Evolutionary conservation across 2,797 vertebrate species (phyloP), one percentile per base, ranked within the genome.

Genomic region (Sebastes steindachneri): DNA sequence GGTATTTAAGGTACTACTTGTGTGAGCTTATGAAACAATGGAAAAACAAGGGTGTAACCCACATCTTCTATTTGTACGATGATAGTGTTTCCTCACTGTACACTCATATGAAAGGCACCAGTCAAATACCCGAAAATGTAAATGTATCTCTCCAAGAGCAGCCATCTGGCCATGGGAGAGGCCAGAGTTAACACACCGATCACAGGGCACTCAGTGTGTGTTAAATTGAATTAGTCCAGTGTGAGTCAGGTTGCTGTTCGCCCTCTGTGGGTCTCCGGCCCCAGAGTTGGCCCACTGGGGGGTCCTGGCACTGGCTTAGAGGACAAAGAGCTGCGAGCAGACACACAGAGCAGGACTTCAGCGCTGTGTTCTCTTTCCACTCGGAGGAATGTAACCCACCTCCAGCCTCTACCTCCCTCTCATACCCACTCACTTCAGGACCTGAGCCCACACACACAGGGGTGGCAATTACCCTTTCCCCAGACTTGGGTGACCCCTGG

Each of bases 401-500:
- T 85, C 81, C 84, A 78, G 71, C 70, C 80, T 25, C 72, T 21
- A 57, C 84, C 77, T 68, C 58, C 65, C 82, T 67, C 69, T 82
- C 58, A 48, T 64, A 54, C 29, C 63, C 76, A 62, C 88, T 86
- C 87, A 75, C 85, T 75, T 72, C 69, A 88, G 89, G 84, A 88
- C 91, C 89, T 76, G 75, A 86, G 93, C 91, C 94, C 91, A 93
- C 94, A 94, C 94, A 94, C 92, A 93, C 86, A 78, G 80, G 86
- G 90, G 85, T 75, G 86, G 87, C 87, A 93, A 92, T 93, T 93
- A 93, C 84, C 89, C 86, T 84, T 85, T 87, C 80, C 85, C 81
- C 75, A 82, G 84, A 89, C 70, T 74, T 37, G 53, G 75, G 84
- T 83, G 84, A 92, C 93, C 90, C 90, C 75, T 2, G 62, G 68